Percentiles rank a stretch among this genome's conserved stretches.
Evolutionary conservation across 2,797 vertebrate genomes (phyloP).

Genomic region (Mycteria americana): DNA sequence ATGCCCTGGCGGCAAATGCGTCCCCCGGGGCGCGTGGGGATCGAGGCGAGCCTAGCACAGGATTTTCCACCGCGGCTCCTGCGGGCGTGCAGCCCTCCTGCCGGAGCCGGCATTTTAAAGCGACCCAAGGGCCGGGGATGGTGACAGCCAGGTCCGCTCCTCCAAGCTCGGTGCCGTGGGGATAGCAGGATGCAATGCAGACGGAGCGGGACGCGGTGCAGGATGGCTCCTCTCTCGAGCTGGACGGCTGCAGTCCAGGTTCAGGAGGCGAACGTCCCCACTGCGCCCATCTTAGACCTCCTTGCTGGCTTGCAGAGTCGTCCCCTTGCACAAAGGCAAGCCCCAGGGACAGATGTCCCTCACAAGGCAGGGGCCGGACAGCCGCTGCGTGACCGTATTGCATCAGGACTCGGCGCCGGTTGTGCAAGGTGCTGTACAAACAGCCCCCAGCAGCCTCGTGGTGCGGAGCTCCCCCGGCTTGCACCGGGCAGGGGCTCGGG

Average conservation of each 20-base stretch:
- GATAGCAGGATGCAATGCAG: background rate
- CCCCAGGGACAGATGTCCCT: background rate
- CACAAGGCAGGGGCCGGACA: background rate
- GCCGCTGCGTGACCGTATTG: background rate
- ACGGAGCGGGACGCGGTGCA: background rate
- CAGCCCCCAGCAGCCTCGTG: rapidly evolving
- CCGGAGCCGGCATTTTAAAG: background rate
- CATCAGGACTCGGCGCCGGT: background rate
- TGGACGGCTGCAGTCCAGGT: background rate
- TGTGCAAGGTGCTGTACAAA: background rate
- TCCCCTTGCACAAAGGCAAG: background rate
- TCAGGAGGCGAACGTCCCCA: background rate
- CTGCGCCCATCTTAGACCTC: background rate
- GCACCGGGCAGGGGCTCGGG: rapidly evolving
- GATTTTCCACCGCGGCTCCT: constrained; percentile 37
- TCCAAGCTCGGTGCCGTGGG: rapidly evolving
- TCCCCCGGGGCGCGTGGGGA: constrained; percentile 18
- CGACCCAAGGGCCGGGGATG: background rate
- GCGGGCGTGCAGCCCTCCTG: background rate
- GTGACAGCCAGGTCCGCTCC: background rate
- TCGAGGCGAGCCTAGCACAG: constrained; percentile 32
- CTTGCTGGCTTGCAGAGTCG: background rate
- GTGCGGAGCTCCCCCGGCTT: rapidly evolving
- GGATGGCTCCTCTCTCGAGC: background rate
- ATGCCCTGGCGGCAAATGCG: constrained; percentile 54